phyloP scores from a whole-genome alignment of 2,113 vertebrate species.

The Meriones unguiculatus region DNA sequence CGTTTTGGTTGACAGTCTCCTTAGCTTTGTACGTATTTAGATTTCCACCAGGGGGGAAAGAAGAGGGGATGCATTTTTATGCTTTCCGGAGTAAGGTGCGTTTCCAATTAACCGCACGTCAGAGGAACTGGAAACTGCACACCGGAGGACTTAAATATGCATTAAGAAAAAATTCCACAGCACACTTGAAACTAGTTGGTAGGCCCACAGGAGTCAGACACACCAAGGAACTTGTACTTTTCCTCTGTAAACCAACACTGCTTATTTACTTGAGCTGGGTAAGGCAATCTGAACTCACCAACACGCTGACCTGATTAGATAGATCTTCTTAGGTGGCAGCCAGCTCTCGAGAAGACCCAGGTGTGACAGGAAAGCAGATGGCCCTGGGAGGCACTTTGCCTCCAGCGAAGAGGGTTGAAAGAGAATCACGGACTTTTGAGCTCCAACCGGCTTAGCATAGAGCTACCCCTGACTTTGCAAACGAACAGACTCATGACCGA shows the following conservation, averaged over 20 bases:
- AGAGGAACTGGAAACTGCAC: slow-evolving; percentile 23
- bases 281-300: slow-evolving; percentile 54
- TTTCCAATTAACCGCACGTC: slow-evolving; percentile 42
- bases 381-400: neutral
- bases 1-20: slow-evolving; percentile 55
- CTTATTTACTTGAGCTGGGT: slow-evolving; percentile 45
- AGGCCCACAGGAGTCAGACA: slow-evolving; percentile 44
- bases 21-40: slow-evolving; percentile 42
- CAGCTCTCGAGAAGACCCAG: neutral
- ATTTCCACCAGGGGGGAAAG: neutral
- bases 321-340: slow-evolving; percentile 31
- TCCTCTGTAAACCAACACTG: slow-evolving; percentile 73
- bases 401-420: slow-evolving; percentile 37
- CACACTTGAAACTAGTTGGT: slow-evolving; percentile 40
- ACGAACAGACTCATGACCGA: neutral
- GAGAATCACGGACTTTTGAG: neutral
- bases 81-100: slow-evolving; percentile 32
- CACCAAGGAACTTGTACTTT: slow-evolving; percentile 69
- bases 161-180: slow-evolving; percentile 75
- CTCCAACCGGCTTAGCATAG: neutral
- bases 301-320: slow-evolving; percentile 54
- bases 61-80: neutral
- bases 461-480: neutral
- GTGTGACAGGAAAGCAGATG: slow-evolving; percentile 14
- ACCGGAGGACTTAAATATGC: slow-evolving; percentile 63